These are phyloP conservation scores for Amphipoea lucens DNA, from an alignment of 2,888 invertebrate genomes.

Conservation along the genomic window DNA sequence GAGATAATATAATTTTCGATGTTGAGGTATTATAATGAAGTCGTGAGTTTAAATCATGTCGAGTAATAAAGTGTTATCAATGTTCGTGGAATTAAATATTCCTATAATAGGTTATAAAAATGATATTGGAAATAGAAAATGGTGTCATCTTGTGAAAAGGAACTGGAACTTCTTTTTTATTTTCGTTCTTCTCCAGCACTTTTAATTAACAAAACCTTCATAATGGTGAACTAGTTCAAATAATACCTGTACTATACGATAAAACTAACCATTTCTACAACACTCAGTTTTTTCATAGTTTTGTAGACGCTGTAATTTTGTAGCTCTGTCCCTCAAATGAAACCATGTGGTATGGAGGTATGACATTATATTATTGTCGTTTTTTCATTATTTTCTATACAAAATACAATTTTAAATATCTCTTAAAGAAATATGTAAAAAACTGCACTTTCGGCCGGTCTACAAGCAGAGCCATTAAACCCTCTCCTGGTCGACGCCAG, in stretches of 20 bases:
- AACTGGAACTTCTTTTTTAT: neutral
- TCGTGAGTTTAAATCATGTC: conserved; percentile 10
- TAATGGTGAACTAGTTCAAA: neutral
- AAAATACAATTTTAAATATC: no score
- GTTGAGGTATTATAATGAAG: conserved; percentile 1
- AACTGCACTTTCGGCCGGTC: no score
- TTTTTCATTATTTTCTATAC: neutral
- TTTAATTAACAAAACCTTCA: neutral
- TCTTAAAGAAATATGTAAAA: neutral
- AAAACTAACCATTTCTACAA: no score
- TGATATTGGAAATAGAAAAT: neutral
- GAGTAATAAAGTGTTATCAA: conserved; percentile 4
- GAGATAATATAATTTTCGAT: neutral
- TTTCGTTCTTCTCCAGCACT: neutral
- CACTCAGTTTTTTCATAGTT: no score
- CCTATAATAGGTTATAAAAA: neutral
- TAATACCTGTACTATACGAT: neutral
- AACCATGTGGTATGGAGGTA: neutral
- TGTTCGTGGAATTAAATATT: neutral
- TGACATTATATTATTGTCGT: no score
- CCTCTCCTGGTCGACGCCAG: neutral
- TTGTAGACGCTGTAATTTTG: no score
- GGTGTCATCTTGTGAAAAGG: no score
- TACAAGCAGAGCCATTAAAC: no score
- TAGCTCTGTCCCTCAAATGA: neutral